These are phyloP conservation scores for Popillia japonica DNA, from an alignment of 1,140 invertebrate genomes.

Conservation along the genomic window DNA sequence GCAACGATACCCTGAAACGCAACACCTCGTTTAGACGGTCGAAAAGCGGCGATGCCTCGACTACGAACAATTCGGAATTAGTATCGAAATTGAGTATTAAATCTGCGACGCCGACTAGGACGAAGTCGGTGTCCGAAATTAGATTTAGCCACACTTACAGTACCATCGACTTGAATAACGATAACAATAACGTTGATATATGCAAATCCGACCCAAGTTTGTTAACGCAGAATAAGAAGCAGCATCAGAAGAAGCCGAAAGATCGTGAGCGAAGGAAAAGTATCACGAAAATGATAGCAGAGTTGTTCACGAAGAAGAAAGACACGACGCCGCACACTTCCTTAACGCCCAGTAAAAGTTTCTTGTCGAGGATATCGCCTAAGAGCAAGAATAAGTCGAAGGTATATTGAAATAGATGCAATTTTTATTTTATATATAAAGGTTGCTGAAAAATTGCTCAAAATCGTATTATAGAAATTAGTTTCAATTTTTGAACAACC, in stretches of 20 bases:
- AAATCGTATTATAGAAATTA: too few species aligned
- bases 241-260: constrained; percentile 59
- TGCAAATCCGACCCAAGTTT: constrained; percentile 70
- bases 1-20: constrained; percentile 53
- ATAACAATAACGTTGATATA: constrained; percentile 51
- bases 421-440: too few species aligned
- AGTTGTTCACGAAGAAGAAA: constrained; percentile 76
- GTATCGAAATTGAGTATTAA: constrained; percentile 6
- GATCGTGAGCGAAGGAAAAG: constrained; percentile 80
- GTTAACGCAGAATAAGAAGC: constrained; percentile 55
- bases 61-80: not conserved
- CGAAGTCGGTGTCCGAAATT: constrained; percentile 55
- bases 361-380: constrained; percentile 69
- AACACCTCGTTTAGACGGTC: constrained; percentile 52
- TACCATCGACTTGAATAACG: constrained; percentile 11
- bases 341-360: constrained; percentile 59
- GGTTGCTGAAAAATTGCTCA: too few species aligned
- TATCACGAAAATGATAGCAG: constrained; percentile 84
- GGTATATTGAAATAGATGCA: constrained; percentile 62
- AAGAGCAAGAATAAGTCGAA: constrained; percentile 75
- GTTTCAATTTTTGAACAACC: too few species aligned
- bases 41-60: constrained; percentile 49
- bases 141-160: not conserved
- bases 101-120: constrained; percentile 39
- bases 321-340: constrained; percentile 41